Percentiles rank a stretch among this genome's conserved stretches.
phyloP scores from a whole-genome alignment of 2,888 invertebrate genomes.

The Netelia inedita region DNA sequence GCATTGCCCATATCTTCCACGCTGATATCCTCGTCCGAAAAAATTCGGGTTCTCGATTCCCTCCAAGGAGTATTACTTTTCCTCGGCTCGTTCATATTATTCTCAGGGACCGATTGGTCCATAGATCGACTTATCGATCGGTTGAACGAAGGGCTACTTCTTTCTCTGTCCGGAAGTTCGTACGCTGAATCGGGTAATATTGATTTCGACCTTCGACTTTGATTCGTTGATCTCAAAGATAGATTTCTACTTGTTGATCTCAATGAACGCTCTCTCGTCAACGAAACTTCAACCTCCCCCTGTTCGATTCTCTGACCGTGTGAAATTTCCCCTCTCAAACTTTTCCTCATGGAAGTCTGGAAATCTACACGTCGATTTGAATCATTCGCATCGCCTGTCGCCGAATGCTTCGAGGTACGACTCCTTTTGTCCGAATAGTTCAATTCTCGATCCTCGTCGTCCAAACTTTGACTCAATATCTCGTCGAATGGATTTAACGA shows the following conservation, averaged over 20 bases:
- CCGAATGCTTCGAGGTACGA: conserved; percentile 3
- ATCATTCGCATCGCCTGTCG: neutral
- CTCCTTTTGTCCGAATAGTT: neutral
- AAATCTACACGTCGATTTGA: neutral
- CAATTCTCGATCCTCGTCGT: neutral
- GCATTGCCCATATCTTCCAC: conserved; percentile 28
- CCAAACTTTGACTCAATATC: conserved; percentile 11
- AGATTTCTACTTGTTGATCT: neutral
- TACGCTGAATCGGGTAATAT: conserved; percentile 51
- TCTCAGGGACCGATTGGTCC: neutral
- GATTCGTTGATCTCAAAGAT: conserved; percentile 10
- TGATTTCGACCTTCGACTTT: neutral
- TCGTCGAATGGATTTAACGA: conserved; percentile 60
- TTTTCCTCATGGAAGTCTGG: neutral
- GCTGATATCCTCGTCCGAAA: conserved; percentile 50
- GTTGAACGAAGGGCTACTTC: conserved; percentile 29
- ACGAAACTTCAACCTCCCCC: neutral
- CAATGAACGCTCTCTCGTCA: too few species aligned
- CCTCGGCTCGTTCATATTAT: neutral
- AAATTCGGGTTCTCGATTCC: conserved; percentile 10
- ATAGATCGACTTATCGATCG: neutral
- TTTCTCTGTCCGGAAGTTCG: conserved; percentile 59
- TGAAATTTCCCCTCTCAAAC: neutral
- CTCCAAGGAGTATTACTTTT: neutral
- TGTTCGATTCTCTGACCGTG: conserved; percentile 10